phyloP scores from a whole-genome alignment of 2,113 vertebrate genomes.

The Ochotona princeps region DNA sequence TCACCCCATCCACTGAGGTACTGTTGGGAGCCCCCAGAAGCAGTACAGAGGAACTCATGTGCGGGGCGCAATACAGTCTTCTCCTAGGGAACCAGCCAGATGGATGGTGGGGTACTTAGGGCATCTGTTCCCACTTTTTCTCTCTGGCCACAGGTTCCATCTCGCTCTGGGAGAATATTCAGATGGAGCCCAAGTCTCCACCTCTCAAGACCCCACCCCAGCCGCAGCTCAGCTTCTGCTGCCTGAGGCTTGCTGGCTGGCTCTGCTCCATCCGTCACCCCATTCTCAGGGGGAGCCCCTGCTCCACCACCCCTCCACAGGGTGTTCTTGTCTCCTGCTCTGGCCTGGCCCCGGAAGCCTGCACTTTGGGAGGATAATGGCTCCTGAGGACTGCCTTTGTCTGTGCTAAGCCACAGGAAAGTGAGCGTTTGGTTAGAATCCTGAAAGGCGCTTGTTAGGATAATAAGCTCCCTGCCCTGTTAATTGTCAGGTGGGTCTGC shows the following conservation, averaged over 20 bases:
- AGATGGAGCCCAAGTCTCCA: not conserved
- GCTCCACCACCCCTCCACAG: not conserved
- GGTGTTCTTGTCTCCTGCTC: not conserved
- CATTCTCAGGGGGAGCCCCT: not conserved
- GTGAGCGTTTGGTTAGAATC: constrained; percentile 29
- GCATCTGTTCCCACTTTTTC: not conserved
- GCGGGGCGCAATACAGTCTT: not conserved
- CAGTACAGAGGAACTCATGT: not conserved
- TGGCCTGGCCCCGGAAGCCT: constrained; percentile 59
- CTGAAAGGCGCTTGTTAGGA: constrained; percentile 50
- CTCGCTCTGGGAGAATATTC: not conserved
- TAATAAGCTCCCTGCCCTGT: constrained; percentile 56
- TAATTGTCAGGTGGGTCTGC: constrained; percentile 25
- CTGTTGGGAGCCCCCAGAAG: not conserved
- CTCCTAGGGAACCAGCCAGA: not conserved
- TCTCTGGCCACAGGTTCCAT: not conserved
- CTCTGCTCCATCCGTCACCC: not conserved
- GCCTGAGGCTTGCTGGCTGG: too few species aligned
- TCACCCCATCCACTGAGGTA: not conserved
- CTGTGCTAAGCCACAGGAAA: constrained; percentile 65
- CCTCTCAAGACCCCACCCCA: not conserved
- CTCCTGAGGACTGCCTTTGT: constrained; percentile 64
- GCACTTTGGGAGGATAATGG: constrained; percentile 70
- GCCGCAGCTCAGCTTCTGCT: not conserved
- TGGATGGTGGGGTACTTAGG: not conserved